Base-by-base conservation (phyloP, 1,140 invertebrate species). In the Penaeus vannamei region DNA sequence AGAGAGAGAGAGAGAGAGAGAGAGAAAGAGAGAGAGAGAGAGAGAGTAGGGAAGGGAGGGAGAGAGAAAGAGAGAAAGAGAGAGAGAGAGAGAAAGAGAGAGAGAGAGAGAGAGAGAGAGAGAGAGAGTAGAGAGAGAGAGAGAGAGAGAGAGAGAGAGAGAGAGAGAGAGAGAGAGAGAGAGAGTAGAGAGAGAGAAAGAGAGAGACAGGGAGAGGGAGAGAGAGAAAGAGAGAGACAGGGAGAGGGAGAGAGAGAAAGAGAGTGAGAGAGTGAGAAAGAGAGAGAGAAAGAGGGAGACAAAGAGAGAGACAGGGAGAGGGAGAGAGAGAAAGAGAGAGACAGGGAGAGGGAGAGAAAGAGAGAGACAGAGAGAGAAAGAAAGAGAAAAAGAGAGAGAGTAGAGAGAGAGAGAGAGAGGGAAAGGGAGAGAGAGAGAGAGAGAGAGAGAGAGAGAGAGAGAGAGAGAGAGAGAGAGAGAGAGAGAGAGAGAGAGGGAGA, bases 241-340 rank as follows among this genome's bases (percentile, higher is more conserved):
- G 26, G 79, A 53, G 42, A 17, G 19, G 42, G 79, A 46, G 36
- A 60, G 53, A 23, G 19, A 81, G 36, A 60, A n/a, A 60, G 79
- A 53, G 42, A 26, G 5, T 1, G 20, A 12, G 26, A 66, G 1
- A 61, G 46, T 36, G 46, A 36, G 23, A 22, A 62, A 62, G 26
- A 83, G 81, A 62, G 20, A 62, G 32, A 59, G 23, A 59, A n/a
- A 59, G 12, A 82, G 46, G 53, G 19, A 53, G 59, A 23, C 4
- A 82, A 32, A 80, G 77, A 42, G 77, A 80, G 32, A 42, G 77
- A 80, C 12, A 42, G 77, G 53, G 32, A 12, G 10, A 42, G 72
- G 32, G 72, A 77, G 72, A 77, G 72, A 77, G 72, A 77, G 72
- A 77, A 29, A 77, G 72, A 77, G 72, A 77, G 72, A 77, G 72